Evolutionary conservation across 2,113 vertebrate species (phyloP), one percentile per base, ranked within the genome.

Genomic region (Artemisiospiza belli): DNA sequence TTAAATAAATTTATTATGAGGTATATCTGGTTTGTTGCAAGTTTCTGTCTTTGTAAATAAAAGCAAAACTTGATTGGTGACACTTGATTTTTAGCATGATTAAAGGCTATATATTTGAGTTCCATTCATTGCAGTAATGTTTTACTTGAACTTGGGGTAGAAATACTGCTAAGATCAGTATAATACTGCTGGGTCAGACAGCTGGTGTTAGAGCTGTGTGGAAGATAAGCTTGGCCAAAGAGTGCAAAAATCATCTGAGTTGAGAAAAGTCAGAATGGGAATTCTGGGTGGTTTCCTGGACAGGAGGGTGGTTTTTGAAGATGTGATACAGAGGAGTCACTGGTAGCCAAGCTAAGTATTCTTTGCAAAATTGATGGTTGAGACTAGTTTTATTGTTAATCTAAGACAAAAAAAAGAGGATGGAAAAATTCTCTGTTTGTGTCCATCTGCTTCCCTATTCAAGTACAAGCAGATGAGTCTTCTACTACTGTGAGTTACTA

Each of bases 11-110:
- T 49, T 79, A 94, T 81, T 87, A 74, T 61, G 22, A 75, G 37
- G 51, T 91, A 68, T 93, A 25, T 72, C 41, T 93, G 39, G 28
- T 67, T 83, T 96, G 55, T 76, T 96, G 57, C 95, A 89, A 88
- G 90, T 25, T 94, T 83, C 88, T 97, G 79, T 95, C 95, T 96
- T 95, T 89, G 9, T 90, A 83, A 95, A 95, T 94, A 73, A 97
- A 96, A 96, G 46, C 30, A 37, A 96, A 95, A 90, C 16, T 54
- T 67, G 20, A 37, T 69, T 12, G 57, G 37, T 84, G 44, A 73
- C 58, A 58, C 6, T 91, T 89, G 49, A 94, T 94, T 95, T 94
- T 96, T 59, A 91, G 70, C 19, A 62, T 83, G n/a, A 55, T 84
- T 94, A 77, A 70, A 91, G 47, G 43, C 23, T 79, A 15, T 54